These are phyloP conservation scores for Calephelis virginiensis DNA, from an alignment of 1,140 invertebrate genomes.

Conservation along the genomic window DNA sequence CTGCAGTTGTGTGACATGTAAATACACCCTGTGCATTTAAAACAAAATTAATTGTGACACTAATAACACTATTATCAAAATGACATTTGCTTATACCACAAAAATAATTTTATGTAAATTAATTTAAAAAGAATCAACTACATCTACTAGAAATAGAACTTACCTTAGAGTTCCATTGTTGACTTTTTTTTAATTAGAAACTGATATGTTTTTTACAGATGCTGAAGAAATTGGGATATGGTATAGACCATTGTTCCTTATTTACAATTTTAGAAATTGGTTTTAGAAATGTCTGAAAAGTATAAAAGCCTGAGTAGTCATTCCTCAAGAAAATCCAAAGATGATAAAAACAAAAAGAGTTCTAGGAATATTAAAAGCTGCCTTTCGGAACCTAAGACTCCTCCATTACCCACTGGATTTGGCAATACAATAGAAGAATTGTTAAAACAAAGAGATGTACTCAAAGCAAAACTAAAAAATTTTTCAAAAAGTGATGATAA, in stretches of 20 bases:
- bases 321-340: conserved; percentile 3
- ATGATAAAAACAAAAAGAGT: conserved; percentile 6
- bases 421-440: conserved; percentile 50
- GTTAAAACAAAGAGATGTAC: conserved; percentile 52
- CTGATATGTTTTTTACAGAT: conserved; percentile 40
- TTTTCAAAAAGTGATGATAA: conserved; percentile 37
- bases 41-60: not conserved
- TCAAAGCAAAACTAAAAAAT: conserved; percentile 48
- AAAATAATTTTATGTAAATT: conserved; percentile 3
- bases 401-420: conserved; percentile 52
- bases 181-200: conserved; percentile 26
- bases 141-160: conserved; percentile 18
- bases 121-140: not conserved
- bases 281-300: conserved; percentile 47
- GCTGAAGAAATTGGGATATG: conserved; percentile 23
- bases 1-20: not conserved
- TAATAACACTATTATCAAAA: conserved; percentile 48
- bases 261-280: conserved; percentile 22
- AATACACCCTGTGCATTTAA: not conserved
- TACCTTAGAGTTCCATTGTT: conserved; percentile 19
- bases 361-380: conserved; percentile 1
- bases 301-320: conserved; percentile 24
- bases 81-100: conserved; percentile 31
- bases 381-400: conserved; percentile 50
- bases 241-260: not conserved